A percentile compares a stretch with the other conserved stretches of the same genome.
Conservation (phyloP, 2,797 vertebrate species). For the Ctenopoma multispine region DNA sequence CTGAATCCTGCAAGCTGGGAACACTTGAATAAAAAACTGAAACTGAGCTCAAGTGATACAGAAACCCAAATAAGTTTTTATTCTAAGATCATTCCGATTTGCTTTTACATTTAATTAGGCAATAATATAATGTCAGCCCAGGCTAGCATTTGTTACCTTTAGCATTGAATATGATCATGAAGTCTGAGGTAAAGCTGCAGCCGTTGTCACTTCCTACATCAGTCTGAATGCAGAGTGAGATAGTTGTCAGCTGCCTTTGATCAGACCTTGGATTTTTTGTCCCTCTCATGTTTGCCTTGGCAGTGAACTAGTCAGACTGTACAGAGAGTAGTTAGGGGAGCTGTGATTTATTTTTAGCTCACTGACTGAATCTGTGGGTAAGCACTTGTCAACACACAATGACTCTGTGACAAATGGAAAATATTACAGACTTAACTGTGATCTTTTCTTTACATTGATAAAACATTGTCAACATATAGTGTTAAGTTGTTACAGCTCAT, state of each 20-base stretch:
- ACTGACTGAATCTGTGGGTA: constrained; percentile 14
- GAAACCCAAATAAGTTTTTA: not conserved
- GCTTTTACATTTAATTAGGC: not conserved
- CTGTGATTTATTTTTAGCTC: constrained; percentile 35
- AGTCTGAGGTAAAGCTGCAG: constrained; percentile 29
- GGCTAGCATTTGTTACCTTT: constrained; percentile 5
- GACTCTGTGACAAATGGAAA: constrained; percentile 1
- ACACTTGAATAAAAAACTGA: not conserved
- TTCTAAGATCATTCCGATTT: not conserved
- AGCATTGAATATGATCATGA: constrained; percentile 1
- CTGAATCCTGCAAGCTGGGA: not conserved
- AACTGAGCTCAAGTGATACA: not conserved
- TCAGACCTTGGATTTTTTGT: constrained; percentile 49
- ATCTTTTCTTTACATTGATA: too few relatives aligned
- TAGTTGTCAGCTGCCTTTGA: constrained; percentile 50
- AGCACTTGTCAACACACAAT: constrained; percentile 1
- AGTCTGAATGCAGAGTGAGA: constrained; percentile 25
- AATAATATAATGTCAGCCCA: not conserved
- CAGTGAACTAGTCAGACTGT: constrained; percentile 33
- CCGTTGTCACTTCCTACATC: constrained; percentile 29
- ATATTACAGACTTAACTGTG: not conserved
- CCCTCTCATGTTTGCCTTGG: constrained; percentile 31
- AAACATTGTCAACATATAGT: too few relatives aligned
- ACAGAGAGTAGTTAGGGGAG: constrained; percentile 25
- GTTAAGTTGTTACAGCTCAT: not conserved